Conservation (phyloP, 2,888 invertebrate genomes). For the Brachynemurus nebulosus region DNA sequence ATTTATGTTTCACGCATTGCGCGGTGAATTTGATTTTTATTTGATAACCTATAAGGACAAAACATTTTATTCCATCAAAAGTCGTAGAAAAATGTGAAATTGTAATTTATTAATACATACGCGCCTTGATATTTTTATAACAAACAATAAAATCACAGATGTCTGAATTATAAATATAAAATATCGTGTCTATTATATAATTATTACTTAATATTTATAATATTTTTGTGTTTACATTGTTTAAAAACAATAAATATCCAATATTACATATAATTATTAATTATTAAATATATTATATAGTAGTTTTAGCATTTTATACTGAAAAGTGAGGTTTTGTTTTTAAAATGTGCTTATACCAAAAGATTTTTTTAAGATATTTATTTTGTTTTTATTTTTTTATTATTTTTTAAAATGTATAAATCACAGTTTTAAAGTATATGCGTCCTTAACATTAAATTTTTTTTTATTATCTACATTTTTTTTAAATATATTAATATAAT, state of each 20-base stretch:
- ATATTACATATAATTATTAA: background rate
- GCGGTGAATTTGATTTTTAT: too few species aligned
- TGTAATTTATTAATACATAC: too few species aligned
- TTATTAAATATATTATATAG: background rate
- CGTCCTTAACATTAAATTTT: constrained; percentile 1
- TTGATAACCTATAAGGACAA: too few species aligned
- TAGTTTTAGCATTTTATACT: background rate
- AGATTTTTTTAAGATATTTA: background rate
- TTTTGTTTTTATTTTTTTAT: constrained; percentile 4
- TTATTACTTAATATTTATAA: background rate
- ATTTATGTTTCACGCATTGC: too few species aligned
- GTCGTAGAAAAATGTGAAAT: too few species aligned
- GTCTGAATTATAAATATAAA: background rate
- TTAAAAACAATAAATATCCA: too few species aligned
- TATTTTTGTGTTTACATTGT: too few species aligned
- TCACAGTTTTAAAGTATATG: constrained; percentile 10
- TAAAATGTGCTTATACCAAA: background rate
- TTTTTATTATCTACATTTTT: constrained; percentile 1
- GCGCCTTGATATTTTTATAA: too few species aligned
- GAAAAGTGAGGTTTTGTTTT: background rate
- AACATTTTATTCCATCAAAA: too few species aligned
- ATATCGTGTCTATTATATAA: background rate
- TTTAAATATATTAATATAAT: too few species aligned
- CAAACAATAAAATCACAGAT: constrained; percentile 1
- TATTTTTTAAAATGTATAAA: constrained; percentile 9